Base-by-base conservation (phyloP, 2,888 invertebrate genomes). In the Drosophila fungiperda region DNA sequence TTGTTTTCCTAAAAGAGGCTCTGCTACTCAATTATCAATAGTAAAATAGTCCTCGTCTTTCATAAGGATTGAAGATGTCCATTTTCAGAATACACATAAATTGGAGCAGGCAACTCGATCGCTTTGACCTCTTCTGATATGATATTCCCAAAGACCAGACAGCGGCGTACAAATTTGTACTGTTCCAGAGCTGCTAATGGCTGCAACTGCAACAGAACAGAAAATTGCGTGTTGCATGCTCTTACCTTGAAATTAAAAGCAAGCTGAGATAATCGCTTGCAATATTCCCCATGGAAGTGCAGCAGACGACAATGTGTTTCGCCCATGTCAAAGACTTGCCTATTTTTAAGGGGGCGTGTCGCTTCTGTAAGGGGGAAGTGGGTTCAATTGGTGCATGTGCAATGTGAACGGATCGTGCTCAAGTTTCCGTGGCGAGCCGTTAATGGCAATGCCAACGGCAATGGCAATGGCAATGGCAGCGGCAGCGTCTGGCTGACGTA, bases 371-470 rank as follows among this genome's bases (percentile, higher is more conserved):
- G 3, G n/a, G 2, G 1, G 33, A 11, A 7, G 15, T 12, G n/a
- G 15, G 6, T 5, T 3, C 42, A n/a, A 36, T 15, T n/a, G 67
- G 7, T 55, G 68, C 64, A 64, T 74, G 76, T 68, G 82, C 49
- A 73, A 61, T 66, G 63, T 58, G 68, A 62, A 70, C 63, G 68
- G 70, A 74, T 72, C 72, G 75, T 78, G 75, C 78, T 45, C 38
- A 58, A 58, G 26, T 26, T 69, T 54, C 40, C 5, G 17, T 26
- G 35, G 55, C 23, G n/a, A 7, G 17, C 17, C 35, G 33, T 53
- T 67, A 67, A 63, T 54, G 67, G 64, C 63, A 53, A 53, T 53
- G 53, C 9, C 23, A 79, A 75, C 70, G 75, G 80, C 68, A 68
- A 52, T 49, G 48, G 58, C 29, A 49, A 29, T n/a, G 23, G 23